phyloP scores from a whole-genome alignment of 2,888 invertebrate genomes.

The Tetragonisca angustula region DNA sequence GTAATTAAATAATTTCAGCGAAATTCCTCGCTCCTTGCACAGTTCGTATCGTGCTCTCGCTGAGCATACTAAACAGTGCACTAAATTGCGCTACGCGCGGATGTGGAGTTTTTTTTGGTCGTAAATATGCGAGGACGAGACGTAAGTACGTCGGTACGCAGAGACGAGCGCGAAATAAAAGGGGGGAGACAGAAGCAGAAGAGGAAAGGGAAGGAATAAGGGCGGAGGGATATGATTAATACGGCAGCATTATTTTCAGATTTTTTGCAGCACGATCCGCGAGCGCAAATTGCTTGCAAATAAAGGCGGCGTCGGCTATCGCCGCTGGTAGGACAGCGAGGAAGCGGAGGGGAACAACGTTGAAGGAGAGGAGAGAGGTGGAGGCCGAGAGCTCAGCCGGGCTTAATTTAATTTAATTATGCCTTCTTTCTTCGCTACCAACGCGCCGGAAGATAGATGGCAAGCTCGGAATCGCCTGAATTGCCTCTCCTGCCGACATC shows the following conservation, averaged over 20 bases:
- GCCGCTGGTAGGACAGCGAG: slow-evolving; percentile 66
- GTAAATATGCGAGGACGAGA: slow-evolving; percentile 51
- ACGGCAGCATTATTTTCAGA: slow-evolving; percentile 80
- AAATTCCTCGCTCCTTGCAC: background rate
- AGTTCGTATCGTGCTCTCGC: background rate
- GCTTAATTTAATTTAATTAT: slow-evolving; percentile 80
- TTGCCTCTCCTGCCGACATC: slow-evolving; percentile 49
- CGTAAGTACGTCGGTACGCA: slow-evolving; percentile 38
- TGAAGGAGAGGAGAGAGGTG: slow-evolving; percentile 32
- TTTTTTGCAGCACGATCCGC: slow-evolving; percentile 77
- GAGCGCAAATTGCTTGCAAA: slow-evolving; percentile 81
- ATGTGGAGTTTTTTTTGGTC: slow-evolving; percentile 43
- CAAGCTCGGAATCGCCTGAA: slow-evolving; percentile 66
- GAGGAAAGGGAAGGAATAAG: slow-evolving; percentile 41
- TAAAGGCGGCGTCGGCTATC: slow-evolving; percentile 77
- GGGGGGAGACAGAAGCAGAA: slow-evolving; percentile 35
- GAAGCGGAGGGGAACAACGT: slow-evolving; percentile 14
- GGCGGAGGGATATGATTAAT: slow-evolving; percentile 80
- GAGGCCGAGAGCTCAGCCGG: slow-evolving; percentile 61
- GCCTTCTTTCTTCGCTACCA: slow-evolving; percentile 76
- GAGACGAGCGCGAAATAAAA: slow-evolving; percentile 1
- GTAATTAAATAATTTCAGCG: slow-evolving; percentile 27
- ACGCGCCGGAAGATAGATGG: slow-evolving; percentile 75
- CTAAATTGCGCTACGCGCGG: slow-evolving; percentile 41
- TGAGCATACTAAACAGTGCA: slow-evolving; percentile 21